Evolutionary conservation across 2,888 invertebrate species (phyloP).

Genomic region (Leistus spinibarbis): DNA sequence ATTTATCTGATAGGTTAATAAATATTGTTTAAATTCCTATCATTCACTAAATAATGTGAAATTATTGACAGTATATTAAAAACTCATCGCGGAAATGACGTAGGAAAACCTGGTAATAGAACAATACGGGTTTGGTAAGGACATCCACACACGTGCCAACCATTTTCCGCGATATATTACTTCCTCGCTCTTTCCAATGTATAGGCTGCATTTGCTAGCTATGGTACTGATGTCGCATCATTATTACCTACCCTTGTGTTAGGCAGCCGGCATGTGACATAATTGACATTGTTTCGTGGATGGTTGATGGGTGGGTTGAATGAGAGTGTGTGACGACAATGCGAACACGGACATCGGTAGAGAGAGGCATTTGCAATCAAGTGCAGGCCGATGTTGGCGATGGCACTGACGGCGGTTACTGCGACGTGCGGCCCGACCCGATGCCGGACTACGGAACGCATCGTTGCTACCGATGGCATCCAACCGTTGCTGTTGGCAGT

Average conservation of each 20-base stretch:
- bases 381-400: constrained; percentile 3
- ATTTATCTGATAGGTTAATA: no score
- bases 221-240: neutral
- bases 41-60: no score
- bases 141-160: neutral
- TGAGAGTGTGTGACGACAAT: constrained; percentile 4
- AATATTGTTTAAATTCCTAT: neutral
- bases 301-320: neutral
- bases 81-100: neutral
- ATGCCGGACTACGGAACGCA: neutral
- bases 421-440: neutral
- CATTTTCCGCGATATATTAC: neutral
- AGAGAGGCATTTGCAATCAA: constrained; percentile 25
- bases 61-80: no score
- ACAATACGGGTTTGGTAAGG: neutral
- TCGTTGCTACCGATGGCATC: neutral
- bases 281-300: constrained; percentile 1
- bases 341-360: neutral
- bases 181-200: neutral
- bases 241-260: neutral
- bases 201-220: neutral
- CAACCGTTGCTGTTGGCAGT: neutral
- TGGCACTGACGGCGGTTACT: neutral
- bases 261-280: neutral
- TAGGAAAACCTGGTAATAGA: neutral